Evolutionary conservation across 2,113 vertebrate genomes (phyloP).

Genomic region (Sylvietta virens): DNA sequence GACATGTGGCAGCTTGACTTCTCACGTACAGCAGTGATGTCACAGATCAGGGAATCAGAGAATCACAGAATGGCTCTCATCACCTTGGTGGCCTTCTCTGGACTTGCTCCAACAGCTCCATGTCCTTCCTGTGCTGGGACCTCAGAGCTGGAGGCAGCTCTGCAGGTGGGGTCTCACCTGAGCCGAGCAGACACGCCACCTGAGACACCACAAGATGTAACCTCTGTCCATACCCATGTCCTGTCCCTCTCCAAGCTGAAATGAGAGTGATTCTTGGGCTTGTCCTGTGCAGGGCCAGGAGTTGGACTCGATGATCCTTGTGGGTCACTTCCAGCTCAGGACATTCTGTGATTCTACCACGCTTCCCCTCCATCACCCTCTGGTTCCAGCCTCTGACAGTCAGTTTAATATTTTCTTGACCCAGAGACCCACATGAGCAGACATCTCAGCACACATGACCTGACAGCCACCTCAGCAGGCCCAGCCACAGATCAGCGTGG

Average conservation of each 20-base stretch:
- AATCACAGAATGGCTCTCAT: neutral
- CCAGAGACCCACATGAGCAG: neutral
- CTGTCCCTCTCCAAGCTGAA: neutral
- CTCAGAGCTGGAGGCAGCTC: neutral
- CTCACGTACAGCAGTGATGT: neutral
- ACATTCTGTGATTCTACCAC: neutral
- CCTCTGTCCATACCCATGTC: rapidly evolving
- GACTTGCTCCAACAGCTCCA: no score
- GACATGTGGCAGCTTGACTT: neutral
- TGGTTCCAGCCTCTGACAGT: neutral
- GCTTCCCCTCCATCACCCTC: neutral
- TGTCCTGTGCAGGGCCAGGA: neutral
- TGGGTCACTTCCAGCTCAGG: neutral
- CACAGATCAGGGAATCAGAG: neutral
- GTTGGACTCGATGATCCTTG: neutral
- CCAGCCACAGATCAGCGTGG: neutral
- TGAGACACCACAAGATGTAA: neutral
- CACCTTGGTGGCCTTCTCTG: neutral
- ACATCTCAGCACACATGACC: neutral
- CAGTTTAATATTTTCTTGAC: neutral
- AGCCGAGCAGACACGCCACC: neutral
- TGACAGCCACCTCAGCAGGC: neutral
- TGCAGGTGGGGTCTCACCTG: neutral
- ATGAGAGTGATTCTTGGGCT: neutral
- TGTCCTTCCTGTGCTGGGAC: neutral